Base-by-base conservation (phyloP, 1,140 invertebrate genomes). In the Triops cancriformis region DNA sequence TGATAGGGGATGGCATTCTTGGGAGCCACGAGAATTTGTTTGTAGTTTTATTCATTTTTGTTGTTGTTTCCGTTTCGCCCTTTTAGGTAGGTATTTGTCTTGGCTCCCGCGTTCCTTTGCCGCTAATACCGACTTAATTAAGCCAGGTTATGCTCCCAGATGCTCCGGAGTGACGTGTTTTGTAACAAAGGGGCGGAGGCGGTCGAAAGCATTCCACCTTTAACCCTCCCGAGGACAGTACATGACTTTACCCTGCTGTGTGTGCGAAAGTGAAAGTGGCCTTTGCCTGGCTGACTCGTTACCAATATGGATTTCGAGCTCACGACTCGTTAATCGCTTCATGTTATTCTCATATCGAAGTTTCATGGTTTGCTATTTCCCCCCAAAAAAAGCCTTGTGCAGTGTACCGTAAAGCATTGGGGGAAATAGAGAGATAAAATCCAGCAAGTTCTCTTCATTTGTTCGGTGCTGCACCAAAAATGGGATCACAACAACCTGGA, bases 261-360 rank as follows among this genome's bases (percentile, higher is more conserved):
- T 64, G 51, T 64, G 51, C 51, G 51, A 64, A 64, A 64, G 51
- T 64, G 51, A 64, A 64, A 64, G 51, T 64, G 51, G 51, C 51
- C 51, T 7, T 64, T 64, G n/a, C n/a, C n/a, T n/a, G n/a, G n/a
- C n/a, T n/a, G n/a, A 64, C 14, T n/a, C 51, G 51, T 64, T 64
- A n/a, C 51, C 51, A 14, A 64, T 64, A 64, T 64, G 51, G 51
- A 64, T 64, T 64, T 64, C 51, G 6, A 23, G 14, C 51, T 64
- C 51, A 64, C 51, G 51, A 64, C 51, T 23, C 10, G 3, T 18
- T 64, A 64, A 64, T 64, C 51, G 51, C 51, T n/a, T 64, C 4
- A 23, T 64, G 51, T 64, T 64, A 64, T 64, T 18, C 23, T 23
- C 23, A 64, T 37, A 37, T 37, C 14, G 51, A 18, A 64, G 51